Conservation (phyloP, 2,888 invertebrate species). For the Petrophora chlorosata region DNA sequence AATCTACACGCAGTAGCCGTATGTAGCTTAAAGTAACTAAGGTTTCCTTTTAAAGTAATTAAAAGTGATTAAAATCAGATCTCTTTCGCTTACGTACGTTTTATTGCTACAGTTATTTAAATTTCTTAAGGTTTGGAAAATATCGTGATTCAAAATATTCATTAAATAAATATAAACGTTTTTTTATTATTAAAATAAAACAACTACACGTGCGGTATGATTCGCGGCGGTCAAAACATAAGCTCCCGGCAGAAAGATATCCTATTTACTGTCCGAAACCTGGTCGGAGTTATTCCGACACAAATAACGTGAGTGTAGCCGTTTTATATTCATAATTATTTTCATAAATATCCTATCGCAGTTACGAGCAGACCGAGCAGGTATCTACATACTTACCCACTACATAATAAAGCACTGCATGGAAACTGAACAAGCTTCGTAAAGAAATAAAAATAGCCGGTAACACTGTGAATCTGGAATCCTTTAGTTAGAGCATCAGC, state of each 20-base stretch:
- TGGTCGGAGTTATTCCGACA: too few species aligned
- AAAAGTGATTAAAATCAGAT: background rate
- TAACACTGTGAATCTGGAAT: conserved; percentile 38
- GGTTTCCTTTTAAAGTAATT: conserved; percentile 1
- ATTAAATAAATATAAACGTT: too few species aligned
- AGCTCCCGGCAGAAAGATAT: too few species aligned
- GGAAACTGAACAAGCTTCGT: conserved; percentile 3
- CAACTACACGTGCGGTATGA: too few species aligned
- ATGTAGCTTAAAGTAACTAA: background rate
- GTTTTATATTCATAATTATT: too few species aligned
- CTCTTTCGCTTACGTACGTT: background rate
- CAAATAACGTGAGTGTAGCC: too few species aligned
- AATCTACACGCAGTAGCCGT: background rate
- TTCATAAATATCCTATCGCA: background rate
- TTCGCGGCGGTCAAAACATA: too few species aligned
- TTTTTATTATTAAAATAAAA: too few species aligned
- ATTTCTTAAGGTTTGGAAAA: too few species aligned
- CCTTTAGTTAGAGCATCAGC: conserved; percentile 47
- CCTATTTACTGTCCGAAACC: too few species aligned
- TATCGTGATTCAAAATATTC: too few species aligned
- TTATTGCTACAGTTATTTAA: background rate
- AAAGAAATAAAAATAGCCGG: conserved; percentile 34
- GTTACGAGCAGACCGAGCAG: conserved; percentile 1
- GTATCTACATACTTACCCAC: background rate
- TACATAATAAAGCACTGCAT: conserved; percentile 8